Evolutionary conservation across 2,113 vertebrate species (phyloP).

Genomic region (Sinocyclocheilus rhinocerous): DNA sequence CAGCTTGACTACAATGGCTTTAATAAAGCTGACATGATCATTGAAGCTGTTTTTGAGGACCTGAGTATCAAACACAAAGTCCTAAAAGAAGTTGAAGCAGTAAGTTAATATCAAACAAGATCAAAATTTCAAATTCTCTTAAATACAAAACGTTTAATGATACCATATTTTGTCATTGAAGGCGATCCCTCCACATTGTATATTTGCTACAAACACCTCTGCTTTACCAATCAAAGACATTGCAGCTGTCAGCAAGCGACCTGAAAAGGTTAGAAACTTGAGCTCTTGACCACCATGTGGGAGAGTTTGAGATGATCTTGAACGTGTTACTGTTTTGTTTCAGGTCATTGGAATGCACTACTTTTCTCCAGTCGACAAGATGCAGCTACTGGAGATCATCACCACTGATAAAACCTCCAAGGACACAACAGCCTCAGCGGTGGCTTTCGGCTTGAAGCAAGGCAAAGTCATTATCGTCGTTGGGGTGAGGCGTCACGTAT

Average conservation of each 20-base stretch:
- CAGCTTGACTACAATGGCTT: constrained; percentile 89
- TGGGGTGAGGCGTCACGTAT: constrained; percentile 77
- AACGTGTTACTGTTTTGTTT: not conserved
- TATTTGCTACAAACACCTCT: constrained; percentile 96
- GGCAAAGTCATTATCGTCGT: constrained; percentile 97
- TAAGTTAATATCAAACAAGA: constrained; percentile 71
- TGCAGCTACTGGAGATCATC: constrained; percentile 97
- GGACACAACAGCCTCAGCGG: constrained; percentile 87
- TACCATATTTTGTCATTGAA: constrained; percentile 61
- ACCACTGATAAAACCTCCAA: constrained; percentile 91
- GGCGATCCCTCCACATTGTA: constrained; percentile 85
- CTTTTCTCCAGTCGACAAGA: constrained; percentile 97
- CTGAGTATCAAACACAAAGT: constrained; percentile 89
- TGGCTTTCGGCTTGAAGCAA: constrained; percentile 90
- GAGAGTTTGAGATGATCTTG: not conserved
- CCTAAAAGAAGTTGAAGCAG: constrained; percentile 90
- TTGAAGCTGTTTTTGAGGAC: constrained; percentile 97
- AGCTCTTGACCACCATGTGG: not conserved
- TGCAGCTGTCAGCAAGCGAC: constrained; percentile 89
- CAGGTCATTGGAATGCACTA: constrained; percentile 99
- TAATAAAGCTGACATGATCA: constrained; percentile 90
- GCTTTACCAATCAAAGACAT: constrained; percentile 93
- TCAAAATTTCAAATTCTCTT: not conserved
- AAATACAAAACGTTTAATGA: not conserved
- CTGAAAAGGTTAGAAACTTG: constrained; percentile 86